Percentiles rank a stretch among this genome's conserved stretches.
These are phyloP conservation scores for Pecten maximus DNA, from an alignment of 2,888 invertebrate species.

Conservation along the genomic window DNA sequence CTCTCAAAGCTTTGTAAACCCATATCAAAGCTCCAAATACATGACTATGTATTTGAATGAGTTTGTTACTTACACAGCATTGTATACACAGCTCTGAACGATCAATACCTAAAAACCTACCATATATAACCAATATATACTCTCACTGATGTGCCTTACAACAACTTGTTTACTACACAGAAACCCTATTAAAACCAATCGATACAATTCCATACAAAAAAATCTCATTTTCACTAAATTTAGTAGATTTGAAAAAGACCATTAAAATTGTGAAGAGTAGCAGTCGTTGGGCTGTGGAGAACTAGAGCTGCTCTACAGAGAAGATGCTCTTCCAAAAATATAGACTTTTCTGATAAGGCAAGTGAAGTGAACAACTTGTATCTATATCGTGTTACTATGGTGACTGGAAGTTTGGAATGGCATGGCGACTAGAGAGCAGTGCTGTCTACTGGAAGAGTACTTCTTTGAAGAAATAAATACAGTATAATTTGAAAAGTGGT, in stretches of 20 bases:
- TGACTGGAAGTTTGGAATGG: constrained; percentile 38
- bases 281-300: neutral
- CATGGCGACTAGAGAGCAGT: constrained; percentile 7
- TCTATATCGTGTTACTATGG: constrained; percentile 41
- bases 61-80: neutral
- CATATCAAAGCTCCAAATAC: neutral
- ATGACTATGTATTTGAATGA: neutral
- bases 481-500: neutral
- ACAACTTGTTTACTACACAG: constrained; percentile 10
- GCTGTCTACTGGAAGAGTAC: neutral
- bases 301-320: neutral
- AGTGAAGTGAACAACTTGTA: neutral
- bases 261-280: constrained; percentile 3
- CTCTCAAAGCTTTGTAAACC: too few relatives aligned
- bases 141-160: constrained; percentile 9
- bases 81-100: neutral
- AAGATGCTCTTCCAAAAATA: constrained; percentile 33
- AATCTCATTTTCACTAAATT: constrained; percentile 22
- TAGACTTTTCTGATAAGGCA: constrained; percentile 36
- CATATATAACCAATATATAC: neutral
- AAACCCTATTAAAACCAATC: neutral
- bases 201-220: neutral
- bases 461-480: constrained; percentile 2
- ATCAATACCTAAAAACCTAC: neutral
- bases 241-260: constrained; percentile 35